Conservation (phyloP, 2,797 vertebrate species). For the Chelon labrosus region DNA sequence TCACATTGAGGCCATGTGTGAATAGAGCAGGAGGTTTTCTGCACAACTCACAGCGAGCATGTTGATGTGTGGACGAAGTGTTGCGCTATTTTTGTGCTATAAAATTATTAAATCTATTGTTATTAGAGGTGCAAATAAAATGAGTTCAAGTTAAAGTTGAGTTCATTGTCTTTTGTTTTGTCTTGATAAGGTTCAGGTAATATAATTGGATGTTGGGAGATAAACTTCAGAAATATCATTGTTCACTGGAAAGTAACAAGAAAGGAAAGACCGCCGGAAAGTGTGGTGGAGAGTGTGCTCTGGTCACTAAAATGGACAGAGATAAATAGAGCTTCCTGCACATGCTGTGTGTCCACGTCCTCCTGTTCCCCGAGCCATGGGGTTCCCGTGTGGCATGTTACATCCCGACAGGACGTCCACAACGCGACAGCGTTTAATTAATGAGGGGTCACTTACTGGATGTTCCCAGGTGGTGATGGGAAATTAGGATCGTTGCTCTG, state of each 20-base stretch:
- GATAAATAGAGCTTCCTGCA: constrained; percentile 9
- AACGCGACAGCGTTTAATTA: constrained; percentile 61
- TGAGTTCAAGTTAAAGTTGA: too few relatives aligned
- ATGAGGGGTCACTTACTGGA: constrained; percentile 48
- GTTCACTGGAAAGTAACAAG: too few relatives aligned
- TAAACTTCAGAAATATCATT: not conserved
- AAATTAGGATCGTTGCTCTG: constrained; percentile 60
- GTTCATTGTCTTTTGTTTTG: too few relatives aligned
- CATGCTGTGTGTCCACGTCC: not conserved
- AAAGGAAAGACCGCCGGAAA: too few relatives aligned
- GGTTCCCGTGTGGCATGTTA: constrained; percentile 11
- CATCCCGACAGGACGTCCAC: constrained; percentile 11
- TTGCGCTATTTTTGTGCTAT: too few relatives aligned
- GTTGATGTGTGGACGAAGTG: too few relatives aligned
- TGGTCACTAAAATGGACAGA: constrained; percentile 21
- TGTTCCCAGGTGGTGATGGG: constrained; percentile 67
- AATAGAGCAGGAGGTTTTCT: too few relatives aligned
- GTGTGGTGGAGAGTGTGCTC: not conserved
- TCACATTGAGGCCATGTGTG: too few relatives aligned
- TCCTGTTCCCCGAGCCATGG: constrained; percentile 11
- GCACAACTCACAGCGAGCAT: too few relatives aligned
- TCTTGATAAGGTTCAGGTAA: too few relatives aligned
- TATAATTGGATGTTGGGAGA: not conserved
- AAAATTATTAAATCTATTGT: too few relatives aligned
- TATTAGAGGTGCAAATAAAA: too few relatives aligned